Conservation (phyloP, 2,113 vertebrate genomes). For the Agelaius tricolor region DNA sequence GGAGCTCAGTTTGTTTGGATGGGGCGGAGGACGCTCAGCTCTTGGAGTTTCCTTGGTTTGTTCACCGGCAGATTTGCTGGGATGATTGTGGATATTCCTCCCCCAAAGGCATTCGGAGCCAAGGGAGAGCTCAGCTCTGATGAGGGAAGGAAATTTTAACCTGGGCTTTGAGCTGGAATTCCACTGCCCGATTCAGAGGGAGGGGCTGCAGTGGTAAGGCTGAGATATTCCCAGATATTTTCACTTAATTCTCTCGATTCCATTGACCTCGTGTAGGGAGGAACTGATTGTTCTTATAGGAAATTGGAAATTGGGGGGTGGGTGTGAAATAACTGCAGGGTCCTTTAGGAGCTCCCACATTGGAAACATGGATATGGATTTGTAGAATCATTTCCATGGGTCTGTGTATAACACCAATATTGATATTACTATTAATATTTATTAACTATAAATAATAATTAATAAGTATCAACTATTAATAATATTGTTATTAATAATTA, state of each 20-base stretch:
- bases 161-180: background rate
- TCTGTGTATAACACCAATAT: no score
- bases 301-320: background rate
- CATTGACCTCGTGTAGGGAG: background rate
- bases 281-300: background rate
- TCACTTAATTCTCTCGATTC: background rate
- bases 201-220: no score
- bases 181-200: background rate
- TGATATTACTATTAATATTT: no score
- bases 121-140: background rate
- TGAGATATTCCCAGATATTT: background rate
- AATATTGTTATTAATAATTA: no score
- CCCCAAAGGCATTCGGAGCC: background rate
- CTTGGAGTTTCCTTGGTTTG: background rate
- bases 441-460: no score
- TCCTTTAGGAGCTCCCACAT: background rate
- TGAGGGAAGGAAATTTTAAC: background rate
- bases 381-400: no score
- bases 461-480: no score
- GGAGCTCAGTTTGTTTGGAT: slow-evolving; percentile 41
- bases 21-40: background rate
- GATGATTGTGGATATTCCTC: slow-evolving; percentile 18
- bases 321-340: background rate
- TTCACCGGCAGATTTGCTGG: background rate
- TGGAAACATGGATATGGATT: background rate